phyloP scores from a whole-genome alignment of 2,113 vertebrate genomes.

The Gracilinanus agilis region DNA sequence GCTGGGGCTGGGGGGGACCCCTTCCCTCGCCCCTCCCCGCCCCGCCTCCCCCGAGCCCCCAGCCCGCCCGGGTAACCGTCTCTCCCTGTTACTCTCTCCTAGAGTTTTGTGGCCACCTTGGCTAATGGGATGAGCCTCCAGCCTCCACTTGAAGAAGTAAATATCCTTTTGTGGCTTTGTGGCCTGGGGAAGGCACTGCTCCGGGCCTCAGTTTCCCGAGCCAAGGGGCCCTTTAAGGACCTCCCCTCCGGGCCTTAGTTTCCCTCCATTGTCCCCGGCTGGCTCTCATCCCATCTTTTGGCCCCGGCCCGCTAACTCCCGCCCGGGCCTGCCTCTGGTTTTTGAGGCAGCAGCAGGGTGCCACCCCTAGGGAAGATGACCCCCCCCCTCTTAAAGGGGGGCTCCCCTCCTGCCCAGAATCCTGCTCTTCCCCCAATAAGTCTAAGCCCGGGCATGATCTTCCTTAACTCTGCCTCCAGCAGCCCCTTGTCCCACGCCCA shows the following conservation, averaged over 20 bases:
- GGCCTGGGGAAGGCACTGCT: background rate
- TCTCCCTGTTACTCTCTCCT: conserved; percentile 85
- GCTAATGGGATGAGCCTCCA: conserved; percentile 87
- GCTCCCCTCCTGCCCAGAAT: background rate
- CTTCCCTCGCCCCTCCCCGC: background rate
- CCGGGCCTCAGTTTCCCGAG: background rate
- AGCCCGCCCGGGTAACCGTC: conserved; percentile 71
- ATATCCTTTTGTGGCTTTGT: conserved; percentile 82
- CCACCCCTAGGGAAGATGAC: no score
- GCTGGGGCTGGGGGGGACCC: conserved; percentile 60
- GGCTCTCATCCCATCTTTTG: background rate
- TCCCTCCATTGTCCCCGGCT: background rate
- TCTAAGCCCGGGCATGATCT: conserved; percentile 22
- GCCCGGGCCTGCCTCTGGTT: no score
- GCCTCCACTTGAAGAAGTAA: conserved; percentile 86
- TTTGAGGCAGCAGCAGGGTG: no score
- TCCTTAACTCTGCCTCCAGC: conserved; percentile 79
- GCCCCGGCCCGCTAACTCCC: background rate
- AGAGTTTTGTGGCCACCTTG: conserved; percentile 87
- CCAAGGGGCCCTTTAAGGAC: background rate
- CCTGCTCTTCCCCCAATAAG: background rate
- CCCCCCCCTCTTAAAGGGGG: no score
- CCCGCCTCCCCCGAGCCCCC: background rate
- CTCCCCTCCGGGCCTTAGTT: background rate
- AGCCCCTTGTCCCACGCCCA: conserved; percentile 23